Base-by-base conservation (phyloP, 2,113 vertebrate genomes). In the Puffinus mauretanicus region DNA sequence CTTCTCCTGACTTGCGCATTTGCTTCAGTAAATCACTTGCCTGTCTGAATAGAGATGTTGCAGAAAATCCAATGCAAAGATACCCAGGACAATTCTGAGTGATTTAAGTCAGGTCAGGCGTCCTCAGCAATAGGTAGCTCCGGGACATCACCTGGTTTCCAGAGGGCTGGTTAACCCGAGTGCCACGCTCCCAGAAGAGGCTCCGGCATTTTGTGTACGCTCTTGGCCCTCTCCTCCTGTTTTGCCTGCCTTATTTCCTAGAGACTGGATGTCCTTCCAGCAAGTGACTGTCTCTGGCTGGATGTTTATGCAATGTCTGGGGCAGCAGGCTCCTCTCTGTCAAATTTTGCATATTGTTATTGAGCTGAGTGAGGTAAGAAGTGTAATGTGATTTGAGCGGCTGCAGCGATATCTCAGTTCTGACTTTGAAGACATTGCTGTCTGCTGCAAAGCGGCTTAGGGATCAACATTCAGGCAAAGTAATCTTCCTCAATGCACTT, bases 241-340 rank as follows among this genome's bases (percentile, higher is more conserved):
- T 55, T 30, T 93, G 70, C 65, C 47, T 90, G 54, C 13, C 58
- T 80, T 79, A 40, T 65, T 96, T 91, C 81, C 70, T 85, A 36
- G 62, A 90, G 70, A 82, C 90, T 52, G 81, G 67, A 49, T 93
- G 83, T 94, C 95, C 89, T 92, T 94, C 85, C 87, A 85, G 95
- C 78, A 62, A 90, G n/a, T 67, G 76, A 78, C 44, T 42, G 83
- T 69, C 81, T 82, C 66, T 80, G 69, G 21, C 61, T 91, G n/a
- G 61, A 40, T 91, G 47, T 90, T 96, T 91, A 51, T 92, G 85
- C 78, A 67, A 46, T 83, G 71, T 82, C 91, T 83, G 71, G 93
- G 91, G 84, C 91, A 95, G 69, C 79, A 81, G 85, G 22, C 58
- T 93, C 29, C 79, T 95, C 34, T 90, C 82, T 90, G 79, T 93